A percentile compares a stretch with the other conserved stretches of the same genome.
Evolutionary conservation across 2,888 invertebrate species (phyloP).

Genomic region (Chesias legatella): DNA sequence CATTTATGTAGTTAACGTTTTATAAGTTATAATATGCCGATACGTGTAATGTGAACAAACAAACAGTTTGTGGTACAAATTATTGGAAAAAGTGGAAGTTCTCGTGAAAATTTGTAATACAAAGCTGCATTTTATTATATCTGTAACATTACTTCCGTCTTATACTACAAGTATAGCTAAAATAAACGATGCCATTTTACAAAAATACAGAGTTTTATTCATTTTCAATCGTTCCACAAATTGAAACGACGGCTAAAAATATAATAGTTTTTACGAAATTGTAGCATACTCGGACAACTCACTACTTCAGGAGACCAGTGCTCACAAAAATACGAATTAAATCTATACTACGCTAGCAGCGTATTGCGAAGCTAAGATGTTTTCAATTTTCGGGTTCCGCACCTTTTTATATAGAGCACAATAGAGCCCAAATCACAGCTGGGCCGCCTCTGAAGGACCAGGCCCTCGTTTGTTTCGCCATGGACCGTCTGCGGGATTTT

Average conservation of each 20-base stretch:
- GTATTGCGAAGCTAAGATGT: no score
- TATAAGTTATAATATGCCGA: no score
- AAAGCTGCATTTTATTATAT: slow-evolving; percentile 2
- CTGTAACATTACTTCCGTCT: slow-evolving; percentile 6
- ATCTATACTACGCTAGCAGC: slow-evolving; percentile 13
- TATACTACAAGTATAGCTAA: slow-evolving; percentile 10
- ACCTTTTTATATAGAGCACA: slow-evolving; percentile 42
- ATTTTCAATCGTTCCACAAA: slow-evolving; percentile 30
- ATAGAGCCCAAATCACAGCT: slow-evolving; percentile 47
- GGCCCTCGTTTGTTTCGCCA: slow-evolving; percentile 43
- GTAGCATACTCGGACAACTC: neutral
- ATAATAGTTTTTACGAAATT: slow-evolving; percentile 10
- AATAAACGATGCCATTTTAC: slow-evolving; percentile 5
- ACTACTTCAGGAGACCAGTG: slow-evolving; percentile 9
- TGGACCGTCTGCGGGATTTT: slow-evolving; percentile 42
- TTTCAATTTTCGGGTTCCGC: slow-evolving; percentile 38
- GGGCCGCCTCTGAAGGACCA: slow-evolving; percentile 41
- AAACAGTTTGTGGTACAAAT: no score
- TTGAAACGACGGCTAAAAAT: slow-evolving; percentile 16
- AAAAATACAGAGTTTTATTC: no score
- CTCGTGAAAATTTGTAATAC: neutral
- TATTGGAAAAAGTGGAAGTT: no score
- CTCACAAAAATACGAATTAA: slow-evolving; percentile 15
- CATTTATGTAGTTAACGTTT: no score
- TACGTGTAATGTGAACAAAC: no score